phyloP scores from a whole-genome alignment of 2,888 invertebrate genomes.

The Pasiphila rectangulata region DNA sequence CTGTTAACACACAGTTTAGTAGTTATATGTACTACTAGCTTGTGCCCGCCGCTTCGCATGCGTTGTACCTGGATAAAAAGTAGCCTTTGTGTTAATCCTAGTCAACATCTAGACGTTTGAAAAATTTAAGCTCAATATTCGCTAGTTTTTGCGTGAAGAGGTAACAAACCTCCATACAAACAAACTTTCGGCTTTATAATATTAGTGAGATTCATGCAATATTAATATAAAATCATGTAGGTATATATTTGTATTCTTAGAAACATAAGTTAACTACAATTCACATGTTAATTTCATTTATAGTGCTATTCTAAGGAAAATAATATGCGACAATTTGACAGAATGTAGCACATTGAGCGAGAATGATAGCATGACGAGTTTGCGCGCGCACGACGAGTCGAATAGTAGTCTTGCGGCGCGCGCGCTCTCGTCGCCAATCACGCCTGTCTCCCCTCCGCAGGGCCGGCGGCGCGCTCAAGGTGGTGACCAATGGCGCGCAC shows the following conservation, averaged over 20 bases:
- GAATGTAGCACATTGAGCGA: constrained; percentile 50
- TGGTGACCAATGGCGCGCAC: constrained; percentile 84
- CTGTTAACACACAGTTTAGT: too few relatives aligned
- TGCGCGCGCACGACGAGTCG: constrained; percentile 59
- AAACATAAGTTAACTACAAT: constrained; percentile 36
- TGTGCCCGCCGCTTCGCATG: too few relatives aligned
- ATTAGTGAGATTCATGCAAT: not conserved
- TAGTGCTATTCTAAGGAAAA: constrained; percentile 43
- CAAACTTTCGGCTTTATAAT: too few relatives aligned
- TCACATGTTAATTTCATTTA: constrained; percentile 50
- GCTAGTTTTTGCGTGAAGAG: too few relatives aligned
- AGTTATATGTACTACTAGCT: too few relatives aligned
- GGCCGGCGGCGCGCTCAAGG: constrained; percentile 81
- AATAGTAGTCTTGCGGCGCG: constrained; percentile 55
- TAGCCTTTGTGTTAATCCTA: too few relatives aligned
- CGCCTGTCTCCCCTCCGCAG: constrained; percentile 82
- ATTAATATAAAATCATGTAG: constrained; percentile 1
- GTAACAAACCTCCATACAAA: too few relatives aligned
- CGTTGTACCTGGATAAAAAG: too few relatives aligned
- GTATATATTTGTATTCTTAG: constrained; percentile 12
- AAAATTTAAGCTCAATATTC: too few relatives aligned
- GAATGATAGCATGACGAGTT: constrained; percentile 55
- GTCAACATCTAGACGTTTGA: too few relatives aligned
- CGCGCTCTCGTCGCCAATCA: constrained; percentile 71
- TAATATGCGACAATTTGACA: constrained; percentile 49